Evolutionary conservation across 2,113 vertebrate genomes (phyloP).

Genomic region (Corapipo altera): DNA sequence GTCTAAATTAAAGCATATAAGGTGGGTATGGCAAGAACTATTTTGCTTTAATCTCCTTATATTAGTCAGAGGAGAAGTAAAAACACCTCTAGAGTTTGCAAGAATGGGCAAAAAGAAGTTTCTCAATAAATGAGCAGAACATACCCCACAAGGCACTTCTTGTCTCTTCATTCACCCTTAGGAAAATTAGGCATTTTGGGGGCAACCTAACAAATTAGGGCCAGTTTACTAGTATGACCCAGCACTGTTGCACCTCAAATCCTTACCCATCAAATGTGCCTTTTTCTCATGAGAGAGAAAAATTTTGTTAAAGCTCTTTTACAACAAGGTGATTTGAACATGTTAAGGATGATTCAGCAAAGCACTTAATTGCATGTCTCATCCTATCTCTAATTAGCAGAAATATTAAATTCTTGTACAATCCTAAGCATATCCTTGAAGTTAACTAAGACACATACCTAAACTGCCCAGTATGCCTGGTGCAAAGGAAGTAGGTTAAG

Average conservation of each 20-base stretch:
- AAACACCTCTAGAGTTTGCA: not conserved
- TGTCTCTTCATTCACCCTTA: not conserved
- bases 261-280: not conserved
- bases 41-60: not conserved
- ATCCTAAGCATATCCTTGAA: not conserved
- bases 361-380: not conserved
- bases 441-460: not conserved
- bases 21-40: not conserved
- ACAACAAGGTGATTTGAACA: not conserved
- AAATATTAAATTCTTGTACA: not conserved
- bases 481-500: not conserved
- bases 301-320: not conserved
- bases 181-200: not conserved
- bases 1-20: not conserved
- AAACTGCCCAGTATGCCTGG: not conserved
- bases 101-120: not conserved
- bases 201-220: not conserved
- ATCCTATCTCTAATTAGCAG: not conserved
- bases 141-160: not conserved
- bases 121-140: not conserved
- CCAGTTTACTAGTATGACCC: not conserved
- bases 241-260: not conserved
- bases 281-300: not conserved
- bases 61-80: not conserved
- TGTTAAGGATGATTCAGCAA: constrained; percentile 2